These are phyloP conservation scores for Hippolais icterina DNA, from an alignment of 2,113 vertebrate genomes.

Conservation along the genomic window DNA sequence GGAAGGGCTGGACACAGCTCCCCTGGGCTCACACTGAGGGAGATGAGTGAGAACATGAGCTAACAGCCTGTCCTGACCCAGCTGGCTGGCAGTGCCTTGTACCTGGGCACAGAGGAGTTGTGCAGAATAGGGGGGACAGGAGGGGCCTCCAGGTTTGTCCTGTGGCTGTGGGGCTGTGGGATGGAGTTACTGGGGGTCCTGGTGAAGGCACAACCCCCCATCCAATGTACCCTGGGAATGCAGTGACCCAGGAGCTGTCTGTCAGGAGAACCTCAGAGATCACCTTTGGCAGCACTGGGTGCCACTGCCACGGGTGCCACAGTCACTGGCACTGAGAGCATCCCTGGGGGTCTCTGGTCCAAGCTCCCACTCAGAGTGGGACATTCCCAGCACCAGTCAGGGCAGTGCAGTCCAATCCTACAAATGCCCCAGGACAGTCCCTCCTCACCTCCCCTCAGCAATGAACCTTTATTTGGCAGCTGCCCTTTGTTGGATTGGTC, in stretches of 20 bases:
- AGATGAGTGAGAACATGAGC: neutral
- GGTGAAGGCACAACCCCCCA: neutral
- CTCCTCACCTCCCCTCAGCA: neutral
- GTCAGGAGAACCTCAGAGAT: neutral
- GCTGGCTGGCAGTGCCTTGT: neutral
- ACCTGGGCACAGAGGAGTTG: neutral
- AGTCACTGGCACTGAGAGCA: neutral
- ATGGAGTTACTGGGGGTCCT: neutral
- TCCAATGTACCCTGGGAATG: accelerated
- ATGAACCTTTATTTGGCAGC: neutral
- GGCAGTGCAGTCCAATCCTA: accelerated
- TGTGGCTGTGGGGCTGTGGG: accelerated
- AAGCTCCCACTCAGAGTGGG: neutral
- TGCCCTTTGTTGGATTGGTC: neutral
- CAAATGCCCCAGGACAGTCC: neutral
- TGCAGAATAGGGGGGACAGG: too few species aligned
- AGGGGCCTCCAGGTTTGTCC: neutral
- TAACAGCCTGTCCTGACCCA: neutral
- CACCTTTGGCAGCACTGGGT: neutral
- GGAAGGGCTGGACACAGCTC: neutral
- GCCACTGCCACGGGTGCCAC: neutral
- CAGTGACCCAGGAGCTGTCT: neutral
- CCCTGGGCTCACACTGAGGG: neutral
- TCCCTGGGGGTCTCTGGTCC: neutral
- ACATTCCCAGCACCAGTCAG: neutral